Conservation (phyloP, 2,113 vertebrate species). For the Anhinga anhinga region DNA sequence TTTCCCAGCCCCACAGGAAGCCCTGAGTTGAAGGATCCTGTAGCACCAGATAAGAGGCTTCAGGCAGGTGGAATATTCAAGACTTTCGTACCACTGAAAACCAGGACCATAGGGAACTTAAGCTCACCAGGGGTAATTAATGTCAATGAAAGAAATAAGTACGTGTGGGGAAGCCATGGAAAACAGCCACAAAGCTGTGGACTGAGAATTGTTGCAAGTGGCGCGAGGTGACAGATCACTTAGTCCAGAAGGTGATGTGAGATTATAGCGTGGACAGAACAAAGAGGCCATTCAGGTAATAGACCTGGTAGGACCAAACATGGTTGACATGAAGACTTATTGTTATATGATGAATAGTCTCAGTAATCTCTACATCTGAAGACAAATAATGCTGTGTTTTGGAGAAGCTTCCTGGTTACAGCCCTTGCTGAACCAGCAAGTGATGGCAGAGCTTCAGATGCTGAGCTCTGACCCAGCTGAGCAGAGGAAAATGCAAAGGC, state of each 20-base stretch:
- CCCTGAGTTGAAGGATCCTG: neutral
- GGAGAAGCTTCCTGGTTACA: neutral
- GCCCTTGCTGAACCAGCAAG: neutral
- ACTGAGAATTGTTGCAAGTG: neutral
- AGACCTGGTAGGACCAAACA: neutral
- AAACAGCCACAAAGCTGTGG: neutral
- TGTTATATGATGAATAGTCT: neutral
- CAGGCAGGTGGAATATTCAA: neutral
- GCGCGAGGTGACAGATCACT: neutral
- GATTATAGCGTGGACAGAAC: neutral
- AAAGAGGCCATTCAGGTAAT: neutral
- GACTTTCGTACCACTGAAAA: neutral
- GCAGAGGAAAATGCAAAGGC: neutral
- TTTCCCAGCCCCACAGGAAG: neutral
- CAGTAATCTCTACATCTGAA: neutral
- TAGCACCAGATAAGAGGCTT: neutral
- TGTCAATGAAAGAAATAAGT: neutral
- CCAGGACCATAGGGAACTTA: neutral
- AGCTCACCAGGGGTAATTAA: neutral
- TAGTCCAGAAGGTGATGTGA: neutral
- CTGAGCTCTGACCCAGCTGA: neutral
- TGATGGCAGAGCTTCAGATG: fast-evolving
- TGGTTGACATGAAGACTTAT: fast-evolving
- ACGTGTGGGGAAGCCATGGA: neutral
- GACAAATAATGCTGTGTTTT: neutral